Percentiles rank a stretch among this genome's conserved stretches.
Conservation (phyloP, 1,140 invertebrate genomes). For the Meloidogyne chitwoodi region DNA sequence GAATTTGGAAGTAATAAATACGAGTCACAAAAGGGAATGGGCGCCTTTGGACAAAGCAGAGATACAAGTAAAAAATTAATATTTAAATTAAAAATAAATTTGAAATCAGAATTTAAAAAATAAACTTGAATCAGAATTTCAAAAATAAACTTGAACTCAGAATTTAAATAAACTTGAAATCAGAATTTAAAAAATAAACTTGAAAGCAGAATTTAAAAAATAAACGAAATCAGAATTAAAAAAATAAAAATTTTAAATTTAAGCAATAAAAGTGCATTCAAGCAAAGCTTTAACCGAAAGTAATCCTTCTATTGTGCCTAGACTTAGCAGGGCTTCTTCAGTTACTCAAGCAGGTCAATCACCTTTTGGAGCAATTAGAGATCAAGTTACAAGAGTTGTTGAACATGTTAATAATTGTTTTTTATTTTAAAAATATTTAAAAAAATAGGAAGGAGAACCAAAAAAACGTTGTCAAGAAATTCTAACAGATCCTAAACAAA, state of each 20-base stretch:
- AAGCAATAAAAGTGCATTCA: constrained; percentile 13
- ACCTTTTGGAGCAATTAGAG: constrained; percentile 40
- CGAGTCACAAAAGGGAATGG: constrained; percentile 13
- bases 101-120: not conserved
- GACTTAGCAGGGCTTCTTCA: not conserved
- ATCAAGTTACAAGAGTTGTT: constrained; percentile 27
- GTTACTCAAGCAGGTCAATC: constrained; percentile 31
- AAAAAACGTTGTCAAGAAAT: constrained; percentile 34
- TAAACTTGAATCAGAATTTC: not conserved
- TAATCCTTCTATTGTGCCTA: not conserved
- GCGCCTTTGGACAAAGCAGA: not conserved
- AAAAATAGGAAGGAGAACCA: constrained; percentile 30
- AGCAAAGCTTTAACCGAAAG: not conserved
- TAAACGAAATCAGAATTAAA: too few species aligned
- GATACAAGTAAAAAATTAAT: constrained; percentile 4
- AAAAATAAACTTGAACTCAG: too few species aligned
- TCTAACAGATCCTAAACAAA: constrained; percentile 35
- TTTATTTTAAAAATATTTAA: not conserved
- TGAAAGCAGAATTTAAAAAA: not conserved
- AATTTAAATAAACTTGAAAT: not conserved
- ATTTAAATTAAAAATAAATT: not conserved
- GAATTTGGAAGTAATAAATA: constrained; percentile 19
- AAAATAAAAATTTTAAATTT: not conserved
- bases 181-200: not conserved
- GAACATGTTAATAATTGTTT: constrained; percentile 26